Conservation (phyloP, 2,888 invertebrate species). For the Acleris laterana region DNA sequence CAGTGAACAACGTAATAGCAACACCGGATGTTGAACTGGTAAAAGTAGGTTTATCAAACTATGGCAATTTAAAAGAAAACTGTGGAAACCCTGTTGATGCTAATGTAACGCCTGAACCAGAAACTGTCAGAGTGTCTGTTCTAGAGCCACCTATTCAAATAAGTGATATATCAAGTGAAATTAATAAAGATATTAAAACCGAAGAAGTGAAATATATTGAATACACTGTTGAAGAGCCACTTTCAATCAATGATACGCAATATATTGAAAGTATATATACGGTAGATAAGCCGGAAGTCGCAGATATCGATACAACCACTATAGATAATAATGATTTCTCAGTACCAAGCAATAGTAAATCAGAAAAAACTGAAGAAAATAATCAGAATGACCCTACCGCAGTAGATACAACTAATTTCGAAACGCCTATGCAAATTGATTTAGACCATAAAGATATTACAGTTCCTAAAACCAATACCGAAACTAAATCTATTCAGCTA, state of each 20-base stretch:
- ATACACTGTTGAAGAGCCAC: conserved; percentile 1
- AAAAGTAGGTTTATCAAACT: conserved; percentile 27
- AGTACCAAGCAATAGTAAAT: conserved; percentile 33
- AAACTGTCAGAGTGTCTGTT: conserved; percentile 24
- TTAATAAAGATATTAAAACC: background rate
- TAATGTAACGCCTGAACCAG: conserved; percentile 15
- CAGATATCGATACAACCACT: conserved; percentile 26
- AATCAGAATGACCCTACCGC: background rate
- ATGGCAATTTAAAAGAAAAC: conserved; percentile 15
- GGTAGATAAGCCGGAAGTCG: conserved; percentile 15
- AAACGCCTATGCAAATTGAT: background rate
- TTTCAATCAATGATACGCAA: conserved; percentile 1
- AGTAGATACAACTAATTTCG: background rate
- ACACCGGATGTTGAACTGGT: conserved; percentile 33
- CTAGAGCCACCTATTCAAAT: conserved; percentile 10
- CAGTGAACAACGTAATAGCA: conserved; percentile 15
- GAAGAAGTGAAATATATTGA: background rate
- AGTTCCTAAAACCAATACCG: conserved; percentile 1
- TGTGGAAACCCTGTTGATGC: background rate
- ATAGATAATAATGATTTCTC: background rate
- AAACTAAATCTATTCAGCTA: conserved; percentile 18
- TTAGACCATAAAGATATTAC: conserved; percentile 4
- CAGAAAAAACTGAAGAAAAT: background rate
- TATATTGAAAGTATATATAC: background rate
- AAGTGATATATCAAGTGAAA: background rate